Conservation (phyloP, 2,797 vertebrate species). For the Enteromius radiatus region DNA sequence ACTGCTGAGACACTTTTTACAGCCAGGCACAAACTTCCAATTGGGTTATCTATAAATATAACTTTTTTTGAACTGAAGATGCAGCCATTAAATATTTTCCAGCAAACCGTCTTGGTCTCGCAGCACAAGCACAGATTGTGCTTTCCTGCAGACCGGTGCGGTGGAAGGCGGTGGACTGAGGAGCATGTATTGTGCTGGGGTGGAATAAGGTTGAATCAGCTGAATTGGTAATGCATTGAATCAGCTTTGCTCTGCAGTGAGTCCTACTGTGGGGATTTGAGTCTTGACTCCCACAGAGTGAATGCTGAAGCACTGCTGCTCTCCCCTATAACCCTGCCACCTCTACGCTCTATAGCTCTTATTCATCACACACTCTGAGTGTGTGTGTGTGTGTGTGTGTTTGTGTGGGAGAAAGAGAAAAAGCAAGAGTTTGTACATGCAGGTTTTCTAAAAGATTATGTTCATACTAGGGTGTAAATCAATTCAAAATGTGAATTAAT, state of each 20-base stretch:
- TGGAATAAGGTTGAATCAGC: slow-evolving; percentile 47
- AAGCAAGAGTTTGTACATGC: neutral
- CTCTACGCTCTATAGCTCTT: slow-evolving; percentile 35
- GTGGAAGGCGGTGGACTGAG: slow-evolving; percentile 23
- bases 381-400: slow-evolving; percentile 13
- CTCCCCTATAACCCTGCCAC: slow-evolving; percentile 39
- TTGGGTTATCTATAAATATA: slow-evolving; percentile 36
- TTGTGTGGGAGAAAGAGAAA: slow-evolving; percentile 15
- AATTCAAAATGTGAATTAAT: neutral
- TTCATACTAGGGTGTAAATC: neutral
- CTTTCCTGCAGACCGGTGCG: slow-evolving; percentile 11
- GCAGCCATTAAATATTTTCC: slow-evolving; percentile 20
- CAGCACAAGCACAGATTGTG: slow-evolving; percentile 7
- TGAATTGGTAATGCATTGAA: slow-evolving; percentile 49
- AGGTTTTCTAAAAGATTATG: neutral
- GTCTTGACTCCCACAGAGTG: slow-evolving; percentile 47
- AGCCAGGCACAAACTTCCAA: slow-evolving; percentile 32
- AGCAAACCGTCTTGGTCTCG: neutral
- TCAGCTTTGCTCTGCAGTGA: slow-evolving; percentile 48
- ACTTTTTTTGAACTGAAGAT: slow-evolving; percentile 14
- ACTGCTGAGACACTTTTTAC: slow-evolving; percentile 20
- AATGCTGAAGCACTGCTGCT: slow-evolving; percentile 39
- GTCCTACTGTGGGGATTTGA: slow-evolving; percentile 43
- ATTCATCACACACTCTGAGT: slow-evolving; percentile 36
- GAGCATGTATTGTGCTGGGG: slow-evolving; percentile 32